These are phyloP conservation scores for Amphipoea oculea DNA, from an alignment of 2,888 invertebrate species.

Conservation along the genomic window DNA sequence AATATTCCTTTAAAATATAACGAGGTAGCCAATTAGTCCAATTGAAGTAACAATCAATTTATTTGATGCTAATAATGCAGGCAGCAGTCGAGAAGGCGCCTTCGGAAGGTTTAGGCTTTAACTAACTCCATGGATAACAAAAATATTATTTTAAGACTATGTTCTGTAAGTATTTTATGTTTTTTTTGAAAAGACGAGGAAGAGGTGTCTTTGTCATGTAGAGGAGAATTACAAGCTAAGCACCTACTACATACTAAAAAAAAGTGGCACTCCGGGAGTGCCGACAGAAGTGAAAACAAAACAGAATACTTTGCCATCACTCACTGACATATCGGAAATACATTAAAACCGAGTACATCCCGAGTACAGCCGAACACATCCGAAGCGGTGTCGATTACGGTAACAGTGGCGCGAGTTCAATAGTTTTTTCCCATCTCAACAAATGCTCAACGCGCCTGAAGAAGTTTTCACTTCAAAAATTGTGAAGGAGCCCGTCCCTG, in stretches of 20 bases:
- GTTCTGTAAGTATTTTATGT: conserved; percentile 45
- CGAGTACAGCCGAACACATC: no score
- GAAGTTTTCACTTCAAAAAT: no score
- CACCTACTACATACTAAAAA: not conserved
- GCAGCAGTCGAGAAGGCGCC: conserved; percentile 23
- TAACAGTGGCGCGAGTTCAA: no score
- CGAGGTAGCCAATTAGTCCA: conserved; percentile 23
- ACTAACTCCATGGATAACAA: conserved; percentile 35
- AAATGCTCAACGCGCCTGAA: no score
- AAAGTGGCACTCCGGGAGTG: no score
- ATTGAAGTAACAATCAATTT: conserved; percentile 43
- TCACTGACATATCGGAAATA: no score
- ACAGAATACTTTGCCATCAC: no score
- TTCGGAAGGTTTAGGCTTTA: not conserved
- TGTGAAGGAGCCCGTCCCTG: no score
- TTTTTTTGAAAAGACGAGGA: not conserved
- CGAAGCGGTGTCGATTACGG: no score
- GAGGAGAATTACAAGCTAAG: not conserved
- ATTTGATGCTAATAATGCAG: conserved; percentile 10
- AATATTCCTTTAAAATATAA: conserved; percentile 1
- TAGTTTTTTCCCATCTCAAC: no score
- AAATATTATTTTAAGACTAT: conserved; percentile 28
- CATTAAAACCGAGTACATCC: no score
- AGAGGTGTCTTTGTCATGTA: not conserved
- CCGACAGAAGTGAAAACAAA: no score